Evolutionary conservation across 1,140 invertebrate genomes (phyloP).

Genomic region (Hermetia illucens): DNA sequence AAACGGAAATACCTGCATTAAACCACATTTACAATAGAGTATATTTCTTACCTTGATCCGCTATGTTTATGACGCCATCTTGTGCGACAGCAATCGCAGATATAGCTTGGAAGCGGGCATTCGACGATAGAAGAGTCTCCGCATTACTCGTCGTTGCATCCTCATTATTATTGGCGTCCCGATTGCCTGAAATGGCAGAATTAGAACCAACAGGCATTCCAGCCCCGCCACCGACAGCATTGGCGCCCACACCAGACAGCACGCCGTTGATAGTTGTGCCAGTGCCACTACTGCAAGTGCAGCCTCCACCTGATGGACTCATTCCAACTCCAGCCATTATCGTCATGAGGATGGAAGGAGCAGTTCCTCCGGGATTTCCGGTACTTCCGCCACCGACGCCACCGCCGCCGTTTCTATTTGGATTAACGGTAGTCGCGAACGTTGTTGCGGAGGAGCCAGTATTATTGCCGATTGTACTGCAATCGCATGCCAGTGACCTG

Average conservation of each 20-base stretch:
- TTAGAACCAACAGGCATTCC: no score
- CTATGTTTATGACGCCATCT: constrained; percentile 84
- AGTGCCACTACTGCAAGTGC: constrained; percentile 8
- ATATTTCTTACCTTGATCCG: constrained; percentile 65
- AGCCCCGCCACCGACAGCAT: constrained; percentile 11
- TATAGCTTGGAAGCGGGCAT: constrained; percentile 79
- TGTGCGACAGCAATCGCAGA: constrained; percentile 86
- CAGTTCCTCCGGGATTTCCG: constrained; percentile 20
- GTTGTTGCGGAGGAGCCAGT: constrained; percentile 28
- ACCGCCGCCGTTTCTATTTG: constrained; percentile 8
- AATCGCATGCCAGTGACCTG: constrained; percentile 31
- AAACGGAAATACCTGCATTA: no score
- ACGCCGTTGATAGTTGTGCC: constrained; percentile 24
- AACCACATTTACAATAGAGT: constrained; percentile 7
- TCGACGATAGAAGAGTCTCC: constrained; percentile 75
- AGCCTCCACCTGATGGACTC: constrained; percentile 16
- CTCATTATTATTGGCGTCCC: constrained; percentile 33
- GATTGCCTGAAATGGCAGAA: constrained; percentile 8
- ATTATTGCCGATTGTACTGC: constrained; percentile 36
- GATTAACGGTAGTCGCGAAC: constrained; percentile 4
- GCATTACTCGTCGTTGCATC: constrained; percentile 58
- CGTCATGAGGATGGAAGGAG: constrained; percentile 24
- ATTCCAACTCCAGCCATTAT: constrained; percentile 9
- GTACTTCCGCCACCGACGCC: constrained; percentile 8
- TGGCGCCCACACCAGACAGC: constrained; percentile 21